Evolutionary conservation across 35 echinoderm and acorn worm genomes (phyloP).

Genomic region (Apostichopus californicus): DNA sequence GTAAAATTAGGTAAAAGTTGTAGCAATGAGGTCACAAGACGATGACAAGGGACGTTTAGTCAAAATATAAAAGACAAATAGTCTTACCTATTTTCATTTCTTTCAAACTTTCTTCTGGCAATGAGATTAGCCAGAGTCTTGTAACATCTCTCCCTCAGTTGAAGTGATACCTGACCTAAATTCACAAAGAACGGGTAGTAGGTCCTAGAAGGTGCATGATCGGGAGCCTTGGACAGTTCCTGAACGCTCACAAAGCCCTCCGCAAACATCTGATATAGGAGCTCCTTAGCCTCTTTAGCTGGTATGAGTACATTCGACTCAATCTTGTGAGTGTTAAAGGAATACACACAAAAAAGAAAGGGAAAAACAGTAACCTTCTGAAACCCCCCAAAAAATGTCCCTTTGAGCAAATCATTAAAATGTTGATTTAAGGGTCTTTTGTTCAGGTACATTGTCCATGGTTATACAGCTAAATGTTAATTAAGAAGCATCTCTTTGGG

Average conservation of each 20-base stretch:
- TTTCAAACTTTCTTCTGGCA: slow-evolving; percentile 82
- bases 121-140: slow-evolving; percentile 86
- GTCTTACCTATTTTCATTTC: slow-evolving; percentile 86
- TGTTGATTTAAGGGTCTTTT: too few relatives aligned
- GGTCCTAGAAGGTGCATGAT: slow-evolving; percentile 96
- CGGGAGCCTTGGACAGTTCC: slow-evolving; percentile 92
- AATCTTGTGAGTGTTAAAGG: slow-evolving; percentile 21
- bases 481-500: too few relatives aligned
- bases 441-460: too few relatives aligned
- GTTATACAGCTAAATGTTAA: too few relatives aligned
- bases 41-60: too few relatives aligned
- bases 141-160: slow-evolving; percentile 80
- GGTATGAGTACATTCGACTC: slow-evolving; percentile 92
- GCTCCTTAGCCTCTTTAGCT: slow-evolving; percentile 90
- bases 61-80: neutral
- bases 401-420: too few relatives aligned
- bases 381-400: too few relatives aligned
- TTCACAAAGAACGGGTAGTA: slow-evolving; percentile 91
- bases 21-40: too few relatives aligned
- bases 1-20: too few relatives aligned
- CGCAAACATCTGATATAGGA: slow-evolving; percentile 92
- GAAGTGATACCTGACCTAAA: slow-evolving; percentile 68
- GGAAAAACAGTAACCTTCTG: too few relatives aligned
- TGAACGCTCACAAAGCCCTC: slow-evolving; percentile 85
- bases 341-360: neutral